Conservation (phyloP, 2,797 vertebrate genomes). For the Notamacropus eugenii region DNA sequence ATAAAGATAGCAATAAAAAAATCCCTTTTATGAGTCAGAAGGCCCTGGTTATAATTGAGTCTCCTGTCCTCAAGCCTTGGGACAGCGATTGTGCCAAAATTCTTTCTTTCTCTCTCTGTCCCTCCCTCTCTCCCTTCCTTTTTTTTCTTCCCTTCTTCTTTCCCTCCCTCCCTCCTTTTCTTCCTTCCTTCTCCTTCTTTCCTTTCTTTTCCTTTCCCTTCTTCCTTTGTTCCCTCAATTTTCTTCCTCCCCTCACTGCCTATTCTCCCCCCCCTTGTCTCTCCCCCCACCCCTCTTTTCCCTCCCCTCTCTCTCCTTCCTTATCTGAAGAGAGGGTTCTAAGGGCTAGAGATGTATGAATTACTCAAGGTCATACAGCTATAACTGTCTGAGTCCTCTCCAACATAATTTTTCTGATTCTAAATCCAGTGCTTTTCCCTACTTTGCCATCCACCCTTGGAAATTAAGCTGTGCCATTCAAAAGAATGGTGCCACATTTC, state of each 20-base stretch:
- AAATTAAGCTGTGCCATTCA: conserved; percentile 29
- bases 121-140: no score
- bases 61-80: no score
- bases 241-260: no score
- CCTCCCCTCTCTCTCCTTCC: neutral
- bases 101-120: neutral
- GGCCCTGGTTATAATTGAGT: neutral
- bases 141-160: no score
- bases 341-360: neutral
- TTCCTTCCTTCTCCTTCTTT: neutral
- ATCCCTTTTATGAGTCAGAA: neutral
- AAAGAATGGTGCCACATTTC: conserved; percentile 40
- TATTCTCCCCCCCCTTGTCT: neutral
- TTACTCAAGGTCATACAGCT: neutral
- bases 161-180: neutral
- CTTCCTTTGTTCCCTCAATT: rapidly evolving
- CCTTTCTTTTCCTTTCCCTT: neutral
- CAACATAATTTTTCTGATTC: neutral
- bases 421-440: neutral
- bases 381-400: neutral
- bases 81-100: neutral
- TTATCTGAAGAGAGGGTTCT: neutral
- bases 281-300: neutral
- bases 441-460: neutral
- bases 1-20: neutral